phyloP scores from a whole-genome alignment of 2,888 invertebrate genomes.

The Drosophila ustulata region DNA sequence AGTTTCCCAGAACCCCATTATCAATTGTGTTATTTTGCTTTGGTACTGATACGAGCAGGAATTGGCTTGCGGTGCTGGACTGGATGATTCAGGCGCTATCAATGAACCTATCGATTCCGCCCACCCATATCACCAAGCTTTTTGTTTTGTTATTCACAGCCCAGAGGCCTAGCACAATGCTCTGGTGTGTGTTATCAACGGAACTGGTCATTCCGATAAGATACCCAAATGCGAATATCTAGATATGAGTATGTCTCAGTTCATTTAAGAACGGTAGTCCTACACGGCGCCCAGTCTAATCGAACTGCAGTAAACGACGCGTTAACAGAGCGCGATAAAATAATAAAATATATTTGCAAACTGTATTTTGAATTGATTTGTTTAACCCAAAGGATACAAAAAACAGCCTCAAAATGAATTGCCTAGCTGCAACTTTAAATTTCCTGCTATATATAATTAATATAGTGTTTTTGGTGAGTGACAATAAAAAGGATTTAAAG shows the following conservation, averaged over 20 bases:
- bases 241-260: constrained; percentile 50
- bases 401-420: constrained; percentile 77
- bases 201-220: constrained; percentile 27
- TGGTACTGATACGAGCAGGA: constrained; percentile 1
- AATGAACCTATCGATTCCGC: constrained; percentile 35
- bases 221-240: constrained; percentile 51
- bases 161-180: constrained; percentile 24
- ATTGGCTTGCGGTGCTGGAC: constrained; percentile 19
- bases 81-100: constrained; percentile 48
- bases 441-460: constrained; percentile 81
- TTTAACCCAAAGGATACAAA: background rate
- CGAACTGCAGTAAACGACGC: constrained; percentile 68
- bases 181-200: constrained; percentile 30
- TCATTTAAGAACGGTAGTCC: constrained; percentile 59
- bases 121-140: constrained; percentile 18
- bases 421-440: constrained; percentile 73
- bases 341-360: constrained; percentile 8
- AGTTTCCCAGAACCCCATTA: constrained; percentile 36
- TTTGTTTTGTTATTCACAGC: background rate
- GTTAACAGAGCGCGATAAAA: constrained; percentile 60
- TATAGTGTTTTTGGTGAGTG: constrained; percentile 83
- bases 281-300: constrained; percentile 45
- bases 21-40: constrained; percentile 21
- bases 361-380: background rate
- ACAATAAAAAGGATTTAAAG: background rate